Evolutionary conservation across 2,888 invertebrate genomes (phyloP), one percentile per base, ranked within the genome.

Genomic region (Masnerella sp.): DNA sequence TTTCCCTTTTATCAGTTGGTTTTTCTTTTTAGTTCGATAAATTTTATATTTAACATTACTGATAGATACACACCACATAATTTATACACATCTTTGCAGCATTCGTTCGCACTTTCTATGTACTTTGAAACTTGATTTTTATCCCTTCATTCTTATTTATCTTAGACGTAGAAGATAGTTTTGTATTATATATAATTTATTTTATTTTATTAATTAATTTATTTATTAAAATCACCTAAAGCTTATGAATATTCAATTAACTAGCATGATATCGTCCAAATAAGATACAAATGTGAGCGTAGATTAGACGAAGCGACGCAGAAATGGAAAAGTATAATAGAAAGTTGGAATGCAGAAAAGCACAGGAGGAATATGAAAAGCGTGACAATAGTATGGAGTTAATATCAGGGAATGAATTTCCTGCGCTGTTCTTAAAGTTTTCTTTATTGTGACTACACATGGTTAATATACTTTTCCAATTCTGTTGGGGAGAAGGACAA

Each of bases 21-120:
- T 61, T 36, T 59, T 36, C 5, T 20, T 51, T 51, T 43, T 68
- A 65, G 64, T 68, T 73, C 70, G 74, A 74, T 75, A 64, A 71
- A 74, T 69, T 67, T 74, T 64, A 69, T 67, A 65, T 68, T 70
- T 71, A 68, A 71, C 52, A 43, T 47, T 62, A 75, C 34, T 47
- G 45, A 61, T 62, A 59, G 36, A 59, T 65, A 47, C 75, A 69
- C 68, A 45, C 69, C 52, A 52, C 32, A 45, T 22, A 69, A 40
- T 61, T 61, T 61, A 62, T 52, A 51, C 62, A 58, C 65, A 62
- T 52, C 25, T 74, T 69, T 15, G 30, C 61, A 71, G 22, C 64
- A 68, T 32, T 71, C 65, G 47, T 47, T 43, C 43, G 49, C 62
- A 47, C 40, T 54, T 61, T 61, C 47, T 54, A 40, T 61, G 9